phyloP scores from a whole-genome alignment of 1,140 invertebrate species.

The Solen grandis region DNA sequence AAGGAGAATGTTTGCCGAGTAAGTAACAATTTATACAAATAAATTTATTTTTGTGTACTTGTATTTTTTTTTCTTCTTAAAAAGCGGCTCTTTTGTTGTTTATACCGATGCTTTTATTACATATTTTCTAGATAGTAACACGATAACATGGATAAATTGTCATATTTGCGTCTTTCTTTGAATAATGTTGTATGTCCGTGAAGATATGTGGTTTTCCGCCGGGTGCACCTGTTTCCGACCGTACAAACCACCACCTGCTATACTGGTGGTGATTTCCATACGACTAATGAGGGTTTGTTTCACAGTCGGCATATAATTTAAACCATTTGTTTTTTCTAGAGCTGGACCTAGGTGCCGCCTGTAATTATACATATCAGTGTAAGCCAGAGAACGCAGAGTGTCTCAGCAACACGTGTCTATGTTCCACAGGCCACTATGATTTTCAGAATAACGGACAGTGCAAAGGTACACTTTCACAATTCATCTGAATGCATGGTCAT shows the following conservation, averaged over 20 bases:
- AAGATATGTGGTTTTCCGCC: background rate
- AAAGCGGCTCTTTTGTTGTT: background rate
- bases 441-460: constrained; percentile 17
- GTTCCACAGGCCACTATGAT: constrained; percentile 20
- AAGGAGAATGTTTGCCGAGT: constrained; percentile 17
- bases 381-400: constrained; percentile 15
- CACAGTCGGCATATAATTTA: background rate
- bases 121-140: background rate
- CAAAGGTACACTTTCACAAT: too few relatives aligned
- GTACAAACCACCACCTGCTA: background rate
- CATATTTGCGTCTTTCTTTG: background rate
- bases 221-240: background rate
- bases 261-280: background rate
- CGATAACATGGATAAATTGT: background rate
- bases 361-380: constrained; percentile 40
- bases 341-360: background rate
- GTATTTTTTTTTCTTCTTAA: background rate
- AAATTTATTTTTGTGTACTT: background rate
- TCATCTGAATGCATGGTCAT: too few relatives aligned
- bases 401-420: background rate
- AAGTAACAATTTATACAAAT: background rate
- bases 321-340: constrained; percentile 17
- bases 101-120: background rate
- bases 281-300: background rate
- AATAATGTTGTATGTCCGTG: background rate